A percentile compares a stretch with the other conserved stretches of the same genome.
phyloP scores from a whole-genome alignment of 2,797 vertebrate genomes.

The Sebastes trivittatus region DNA sequence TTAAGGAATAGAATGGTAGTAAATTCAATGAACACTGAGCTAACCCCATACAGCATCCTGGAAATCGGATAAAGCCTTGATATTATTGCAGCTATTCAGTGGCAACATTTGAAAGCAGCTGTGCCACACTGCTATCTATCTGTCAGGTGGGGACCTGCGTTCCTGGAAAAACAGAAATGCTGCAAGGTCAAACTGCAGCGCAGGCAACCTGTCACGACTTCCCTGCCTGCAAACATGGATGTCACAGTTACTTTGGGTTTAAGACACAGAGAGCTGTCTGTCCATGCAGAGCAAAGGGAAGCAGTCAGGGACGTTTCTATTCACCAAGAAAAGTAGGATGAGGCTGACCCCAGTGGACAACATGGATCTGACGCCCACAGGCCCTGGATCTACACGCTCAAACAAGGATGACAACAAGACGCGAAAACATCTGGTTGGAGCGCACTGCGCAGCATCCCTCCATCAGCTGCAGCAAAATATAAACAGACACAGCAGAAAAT shows the following conservation, averaged over 20 bases:
- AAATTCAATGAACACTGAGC: neutral
- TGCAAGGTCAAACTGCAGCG: slow-evolving; percentile 80
- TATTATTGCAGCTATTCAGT: neutral
- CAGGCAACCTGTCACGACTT: slow-evolving; percentile 66
- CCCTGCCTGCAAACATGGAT: slow-evolving; percentile 30
- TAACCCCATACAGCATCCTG: neutral
- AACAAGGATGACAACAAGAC: slow-evolving; percentile 38
- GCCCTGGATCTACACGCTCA: slow-evolving; percentile 4
- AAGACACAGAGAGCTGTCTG: neutral
- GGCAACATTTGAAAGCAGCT: neutral
- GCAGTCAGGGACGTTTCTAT: neutral
- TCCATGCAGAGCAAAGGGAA: too few relatives aligned
- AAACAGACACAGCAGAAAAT: slow-evolving; percentile 15
- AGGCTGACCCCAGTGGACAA: neutral
- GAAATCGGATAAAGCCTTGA: neutral
- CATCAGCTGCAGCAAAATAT: slow-evolving; percentile 45
- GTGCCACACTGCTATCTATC: neutral
- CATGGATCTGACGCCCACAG: slow-evolving; percentile 8
- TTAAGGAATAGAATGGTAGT: neutral
- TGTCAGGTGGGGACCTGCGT: neutral
- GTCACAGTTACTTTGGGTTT: slow-evolving; percentile 20
- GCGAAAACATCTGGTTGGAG: slow-evolving; percentile 54
- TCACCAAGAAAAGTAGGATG: neutral
- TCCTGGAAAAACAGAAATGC: slow-evolving; percentile 46
- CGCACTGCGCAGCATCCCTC: slow-evolving; percentile 62